These are phyloP conservation scores for Punctoribates punctum DNA, from an alignment of 2,888 invertebrate species.

Conservation along the genomic window DNA sequence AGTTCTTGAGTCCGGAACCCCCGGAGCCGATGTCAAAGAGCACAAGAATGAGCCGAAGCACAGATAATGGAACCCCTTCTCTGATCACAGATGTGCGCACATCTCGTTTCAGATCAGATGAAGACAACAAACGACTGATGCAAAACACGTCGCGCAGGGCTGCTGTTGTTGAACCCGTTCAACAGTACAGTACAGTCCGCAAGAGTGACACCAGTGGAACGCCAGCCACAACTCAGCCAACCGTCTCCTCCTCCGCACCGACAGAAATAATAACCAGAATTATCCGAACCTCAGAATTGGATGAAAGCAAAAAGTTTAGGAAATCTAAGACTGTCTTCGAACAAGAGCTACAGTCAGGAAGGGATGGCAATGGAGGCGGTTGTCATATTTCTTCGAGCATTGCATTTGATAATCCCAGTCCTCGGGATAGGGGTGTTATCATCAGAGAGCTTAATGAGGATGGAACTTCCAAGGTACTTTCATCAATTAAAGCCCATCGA, in stretches of 20 bases:
- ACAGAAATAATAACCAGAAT: constrained; percentile 35
- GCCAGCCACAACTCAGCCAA: not conserved
- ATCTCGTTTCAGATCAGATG: constrained; percentile 31
- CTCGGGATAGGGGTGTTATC: constrained; percentile 1
- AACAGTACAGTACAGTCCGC: constrained; percentile 25
- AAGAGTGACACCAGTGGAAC: not conserved
- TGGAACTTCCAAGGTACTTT: constrained; percentile 31
- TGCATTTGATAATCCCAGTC: constrained; percentile 27
- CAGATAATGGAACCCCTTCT: not conserved
- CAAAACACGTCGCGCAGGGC: constrained; percentile 25
- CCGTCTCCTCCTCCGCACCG: not conserved
- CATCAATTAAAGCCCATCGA: no score
- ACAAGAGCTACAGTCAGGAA: constrained; percentile 32
- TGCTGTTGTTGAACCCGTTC: constrained; percentile 37
- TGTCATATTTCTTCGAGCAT: constrained; percentile 36
- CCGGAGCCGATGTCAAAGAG: constrained; percentile 4
- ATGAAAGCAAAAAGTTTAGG: constrained; percentile 29
- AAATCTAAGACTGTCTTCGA: constrained; percentile 35
- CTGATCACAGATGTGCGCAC: constrained; percentile 24
- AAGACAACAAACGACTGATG: constrained; percentile 16
- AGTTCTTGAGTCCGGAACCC: constrained; percentile 29
- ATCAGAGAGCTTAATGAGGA: constrained; percentile 26
- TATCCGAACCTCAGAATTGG: constrained; percentile 15
- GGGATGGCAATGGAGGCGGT: constrained; percentile 1
- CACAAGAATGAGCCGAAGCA: not conserved